Conservation (phyloP, 2,797 vertebrate genomes). For the Premnoplex brunnescens region DNA sequence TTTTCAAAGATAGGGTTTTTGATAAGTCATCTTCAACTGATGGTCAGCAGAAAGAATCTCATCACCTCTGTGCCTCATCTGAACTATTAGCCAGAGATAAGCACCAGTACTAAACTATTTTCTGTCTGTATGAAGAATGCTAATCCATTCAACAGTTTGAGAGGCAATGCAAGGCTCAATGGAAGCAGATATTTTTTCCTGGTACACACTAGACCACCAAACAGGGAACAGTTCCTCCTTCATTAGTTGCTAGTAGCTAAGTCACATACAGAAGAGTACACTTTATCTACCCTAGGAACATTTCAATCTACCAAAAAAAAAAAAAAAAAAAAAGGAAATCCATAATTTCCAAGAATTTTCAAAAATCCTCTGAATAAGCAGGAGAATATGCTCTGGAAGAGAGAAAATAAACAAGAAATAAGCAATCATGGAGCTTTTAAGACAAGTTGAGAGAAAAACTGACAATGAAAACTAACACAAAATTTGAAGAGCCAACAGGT, state of each 20-base stretch:
- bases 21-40: background rate
- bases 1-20: background rate
- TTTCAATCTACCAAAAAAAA: background rate
- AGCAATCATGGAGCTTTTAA: fast-evolving
- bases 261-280: background rate
- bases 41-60: background rate
- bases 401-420: background rate
- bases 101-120: background rate
- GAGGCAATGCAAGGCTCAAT: background rate
- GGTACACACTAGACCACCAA: background rate
- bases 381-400: fast-evolving
- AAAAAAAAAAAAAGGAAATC: background rate
- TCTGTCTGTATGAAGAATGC: background rate
- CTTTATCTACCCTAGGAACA: background rate
- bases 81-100: background rate
- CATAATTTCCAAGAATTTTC: background rate
- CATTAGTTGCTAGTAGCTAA: background rate
- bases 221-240: background rate
- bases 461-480: background rate
- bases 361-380: background rate
- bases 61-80: background rate
- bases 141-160: background rate
- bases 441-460: background rate
- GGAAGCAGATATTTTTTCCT: background rate
- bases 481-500: background rate